Evolutionary conservation across 2,797 vertebrate genomes (phyloP), one percentile per base, ranked within the genome.

Genomic region (Protonibea diacanthus): DNA sequence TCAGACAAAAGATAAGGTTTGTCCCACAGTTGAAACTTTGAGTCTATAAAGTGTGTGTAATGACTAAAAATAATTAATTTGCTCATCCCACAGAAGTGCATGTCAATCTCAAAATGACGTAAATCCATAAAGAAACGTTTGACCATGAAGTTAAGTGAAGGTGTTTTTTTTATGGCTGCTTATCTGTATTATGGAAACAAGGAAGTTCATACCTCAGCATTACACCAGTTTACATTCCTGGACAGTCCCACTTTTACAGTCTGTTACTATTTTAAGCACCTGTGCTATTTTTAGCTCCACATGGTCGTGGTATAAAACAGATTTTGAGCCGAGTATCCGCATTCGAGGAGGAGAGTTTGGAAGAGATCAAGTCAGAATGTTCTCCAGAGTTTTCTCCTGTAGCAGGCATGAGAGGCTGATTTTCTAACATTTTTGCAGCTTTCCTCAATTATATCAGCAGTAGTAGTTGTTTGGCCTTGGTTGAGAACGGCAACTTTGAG

Each of bases 211-310:
- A 11, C n/a, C 0, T 33, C 0, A 5, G 1, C 1, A 6, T 23
- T 76, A n/a, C 45, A 12, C 33, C 4, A 0, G 17, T n/a, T 58
- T 1, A 48, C 23, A 67, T 11, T 23, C 45, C 38, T 45, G 11
- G 56, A 64, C 40, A 44, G 2, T 70, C 65, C 53, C 9, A 21
- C 25, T 6, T 20, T 17, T 0, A 11, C 6, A 5, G 10, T 4
- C 2, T 29, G 44, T 49, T 59, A 14, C 70, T 83, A 69, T 77
- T 59, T 77, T 25, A 23, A 53, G 58, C 29, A 18, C 12, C 0
- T 4, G 6, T 25, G 27, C 71, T 87, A 75, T 84, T 76, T 76
- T 86, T 76, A 82, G 76, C 49, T 40, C 21, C 2, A 23, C 17
- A 14, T 1, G 0, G 0, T 1, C 44, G 8, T 25, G 40, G 23